These are phyloP conservation scores for Cichlasoma orientale DNA, from an alignment of 2,797 vertebrate genomes.

Conservation along the genomic window DNA sequence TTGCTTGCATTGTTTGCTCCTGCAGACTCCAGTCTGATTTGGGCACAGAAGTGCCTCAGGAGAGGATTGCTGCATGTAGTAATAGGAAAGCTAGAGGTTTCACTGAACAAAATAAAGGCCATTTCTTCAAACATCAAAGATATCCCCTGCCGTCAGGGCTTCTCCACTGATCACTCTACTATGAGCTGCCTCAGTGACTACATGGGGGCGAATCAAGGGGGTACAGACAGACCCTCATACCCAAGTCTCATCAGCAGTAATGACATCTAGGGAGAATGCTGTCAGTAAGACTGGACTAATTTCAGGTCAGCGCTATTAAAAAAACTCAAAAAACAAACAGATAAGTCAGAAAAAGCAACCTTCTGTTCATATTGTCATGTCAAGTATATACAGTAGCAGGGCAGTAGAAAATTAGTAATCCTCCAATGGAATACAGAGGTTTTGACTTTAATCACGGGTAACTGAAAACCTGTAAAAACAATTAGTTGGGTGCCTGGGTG, in stretches of 20 bases:
- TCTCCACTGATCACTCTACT: neutral
- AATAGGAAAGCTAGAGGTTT: neutral
- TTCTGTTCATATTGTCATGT: neutral
- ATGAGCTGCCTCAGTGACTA: neutral
- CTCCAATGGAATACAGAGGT: no score
- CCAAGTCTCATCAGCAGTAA: neutral
- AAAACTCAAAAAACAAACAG: neutral
- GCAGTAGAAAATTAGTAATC: neutral
- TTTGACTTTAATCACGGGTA: neutral
- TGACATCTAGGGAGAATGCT: neutral
- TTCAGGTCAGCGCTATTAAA: neutral
- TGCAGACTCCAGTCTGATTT: neutral
- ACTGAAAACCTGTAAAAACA: neutral
- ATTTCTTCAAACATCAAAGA: conserved; percentile 5
- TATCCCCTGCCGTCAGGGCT: neutral
- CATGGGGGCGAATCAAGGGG: neutral
- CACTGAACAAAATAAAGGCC: neutral
- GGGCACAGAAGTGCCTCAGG: neutral
- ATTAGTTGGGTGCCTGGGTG: no score
- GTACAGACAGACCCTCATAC: neutral
- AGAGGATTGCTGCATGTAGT: neutral
- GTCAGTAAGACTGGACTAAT: neutral
- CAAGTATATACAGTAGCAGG: neutral
- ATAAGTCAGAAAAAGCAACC: neutral
- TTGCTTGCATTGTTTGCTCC: neutral